Base-by-base conservation (phyloP, 2,113 vertebrate species). In the Ctenomys sociabilis region DNA sequence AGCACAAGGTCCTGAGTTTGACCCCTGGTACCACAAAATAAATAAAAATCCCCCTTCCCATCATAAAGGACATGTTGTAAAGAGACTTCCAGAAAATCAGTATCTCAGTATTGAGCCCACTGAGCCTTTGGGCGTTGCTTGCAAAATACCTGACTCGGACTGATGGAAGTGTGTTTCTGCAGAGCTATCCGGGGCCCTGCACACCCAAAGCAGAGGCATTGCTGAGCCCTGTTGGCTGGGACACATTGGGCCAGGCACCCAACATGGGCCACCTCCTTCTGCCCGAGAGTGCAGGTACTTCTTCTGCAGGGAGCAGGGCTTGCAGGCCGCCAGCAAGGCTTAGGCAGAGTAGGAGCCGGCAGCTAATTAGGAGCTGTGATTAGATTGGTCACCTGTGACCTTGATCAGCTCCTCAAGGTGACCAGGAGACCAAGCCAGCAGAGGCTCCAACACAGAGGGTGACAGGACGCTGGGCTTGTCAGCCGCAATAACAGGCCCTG, bases 331-430 rank as follows among this genome's bases (percentile, higher is more conserved):
- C 0, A 12, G 66, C 63, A 59, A 83, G 80, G 14, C n/a, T 19
- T 5, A 24, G 3, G n/a, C 7, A 21, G 32, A 7, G 73, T 90
- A 95, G 68, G 61, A 43, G 63, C 97, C 97, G 97, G 97, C 96
- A 95, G 75, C 94, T 96, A 92, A 84, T 92, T 95, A 96, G 95
- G 91, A 96, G 91, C 95, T 98, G 96, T 94, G 94, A 93, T 98
- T 97, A 97, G 95, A 93, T 84, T 85, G 97, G 96, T 81, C 63
- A 80, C n/a, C 80, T 64, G 3, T 49, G n/a, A 49, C 32, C 86
- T 84, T 54, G 12, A 45, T 80, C 85, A 86, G 10, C 59, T 77
- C 4, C 0, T 52, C 26, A 9, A 14, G 35, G 40, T 49, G 40
- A 93, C 26, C 40, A 3, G 28, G 89, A 95, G 61, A n/a, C 54